A percentile compares a stretch with the other conserved stretches of the same genome.
phyloP scores from a whole-genome alignment of 2,797 vertebrate genomes.

The Myotis daubentonii region DNA sequence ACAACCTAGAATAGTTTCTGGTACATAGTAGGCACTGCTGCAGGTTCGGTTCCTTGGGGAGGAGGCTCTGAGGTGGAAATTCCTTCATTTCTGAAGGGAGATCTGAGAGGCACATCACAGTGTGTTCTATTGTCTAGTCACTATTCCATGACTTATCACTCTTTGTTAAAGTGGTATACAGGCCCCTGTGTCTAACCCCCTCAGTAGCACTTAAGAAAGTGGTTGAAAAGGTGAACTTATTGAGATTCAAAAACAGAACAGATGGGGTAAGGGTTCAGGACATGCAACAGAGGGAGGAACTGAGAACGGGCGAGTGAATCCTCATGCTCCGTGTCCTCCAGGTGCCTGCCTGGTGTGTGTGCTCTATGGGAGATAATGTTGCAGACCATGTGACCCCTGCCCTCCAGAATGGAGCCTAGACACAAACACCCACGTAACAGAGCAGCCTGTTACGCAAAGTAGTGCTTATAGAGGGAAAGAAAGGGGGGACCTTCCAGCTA shows the following conservation, averaged over 20 bases:
- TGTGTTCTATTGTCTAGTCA: too few relatives aligned
- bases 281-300: neutral
- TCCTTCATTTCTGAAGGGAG: neutral
- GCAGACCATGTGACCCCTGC: neutral
- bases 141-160: too few relatives aligned
- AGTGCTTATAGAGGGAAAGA: neutral
- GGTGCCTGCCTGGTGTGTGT: neutral
- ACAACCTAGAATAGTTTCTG: neutral
- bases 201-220: neutral
- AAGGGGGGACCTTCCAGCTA: neutral
- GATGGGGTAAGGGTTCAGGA: neutral
- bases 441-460: neutral
- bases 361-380: fast-evolving
- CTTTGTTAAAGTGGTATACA: too few relatives aligned
- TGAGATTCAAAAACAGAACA: neutral
- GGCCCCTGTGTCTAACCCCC: neutral
- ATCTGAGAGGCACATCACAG: neutral
- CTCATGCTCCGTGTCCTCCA: neutral
- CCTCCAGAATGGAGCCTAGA: neutral
- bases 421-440: neutral
- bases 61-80: neutral
- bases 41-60: neutral
- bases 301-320: neutral
- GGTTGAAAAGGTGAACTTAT: neutral
- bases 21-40: neutral